Evolutionary conservation across 2,888 invertebrate species (phyloP).

Genomic region (Latrodectus hesperus): DNA sequence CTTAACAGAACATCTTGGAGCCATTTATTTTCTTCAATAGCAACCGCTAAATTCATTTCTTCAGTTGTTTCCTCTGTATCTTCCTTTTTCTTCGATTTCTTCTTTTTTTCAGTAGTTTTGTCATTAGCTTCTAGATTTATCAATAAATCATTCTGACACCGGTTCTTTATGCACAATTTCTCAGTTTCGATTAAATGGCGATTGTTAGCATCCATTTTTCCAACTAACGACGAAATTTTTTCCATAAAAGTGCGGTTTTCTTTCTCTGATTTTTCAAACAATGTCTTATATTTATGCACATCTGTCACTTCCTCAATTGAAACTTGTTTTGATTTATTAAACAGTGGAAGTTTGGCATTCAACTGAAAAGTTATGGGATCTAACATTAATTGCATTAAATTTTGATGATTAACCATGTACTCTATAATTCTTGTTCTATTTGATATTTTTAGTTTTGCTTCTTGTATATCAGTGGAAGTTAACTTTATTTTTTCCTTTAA

Average conservation of each 20-base stretch:
- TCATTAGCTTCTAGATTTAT: neutral
- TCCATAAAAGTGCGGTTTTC: neutral
- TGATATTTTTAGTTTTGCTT: neutral
- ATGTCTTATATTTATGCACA: conserved; percentile 18
- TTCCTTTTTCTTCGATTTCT: neutral
- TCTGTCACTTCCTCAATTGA: neutral
- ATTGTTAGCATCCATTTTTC: conserved; percentile 16
- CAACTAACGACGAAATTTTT: neutral
- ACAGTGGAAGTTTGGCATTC: neutral
- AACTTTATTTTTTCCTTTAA: conserved; percentile 1
- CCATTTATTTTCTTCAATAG: conserved; percentile 21
- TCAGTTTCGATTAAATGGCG: conserved; percentile 18
- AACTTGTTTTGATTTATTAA: neutral
- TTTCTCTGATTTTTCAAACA: conserved; percentile 21
- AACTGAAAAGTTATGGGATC: conserved; percentile 24
- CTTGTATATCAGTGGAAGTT: neutral
- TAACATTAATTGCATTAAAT: conserved; percentile 37
- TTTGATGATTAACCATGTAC: conserved; percentile 45
- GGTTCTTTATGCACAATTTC: conserved; percentile 1
- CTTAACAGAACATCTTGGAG: conserved; percentile 29
- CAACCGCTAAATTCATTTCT: neutral
- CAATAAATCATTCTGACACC: neutral
- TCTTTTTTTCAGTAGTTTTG: neutral
- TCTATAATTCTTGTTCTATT: conserved; percentile 17
- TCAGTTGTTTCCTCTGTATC: neutral